A percentile compares a stretch with the other conserved stretches of the same genome.
Evolutionary conservation across 2,888 invertebrate species (phyloP).

Genomic region (Heterodera filipjevi): DNA sequence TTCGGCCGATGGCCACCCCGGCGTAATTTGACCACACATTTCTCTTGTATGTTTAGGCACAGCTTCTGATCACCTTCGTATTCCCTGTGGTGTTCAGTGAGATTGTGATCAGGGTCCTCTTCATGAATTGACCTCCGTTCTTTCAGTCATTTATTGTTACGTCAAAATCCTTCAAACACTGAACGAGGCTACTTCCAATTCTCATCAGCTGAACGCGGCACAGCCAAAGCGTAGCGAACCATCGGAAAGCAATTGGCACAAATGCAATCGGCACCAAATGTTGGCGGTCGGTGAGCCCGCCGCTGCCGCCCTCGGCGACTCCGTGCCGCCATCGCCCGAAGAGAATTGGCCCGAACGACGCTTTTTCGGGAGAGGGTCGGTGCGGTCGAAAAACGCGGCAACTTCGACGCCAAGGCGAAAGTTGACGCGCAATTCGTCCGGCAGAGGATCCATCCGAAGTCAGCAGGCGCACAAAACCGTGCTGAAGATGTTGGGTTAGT

Average conservation of each 20-base stretch:
- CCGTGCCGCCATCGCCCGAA: not conserved
- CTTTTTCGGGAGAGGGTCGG: not conserved
- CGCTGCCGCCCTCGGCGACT: not conserved
- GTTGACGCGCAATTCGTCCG: slow-evolving; percentile 14
- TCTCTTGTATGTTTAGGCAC: slow-evolving; percentile 41
- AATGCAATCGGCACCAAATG: not conserved
- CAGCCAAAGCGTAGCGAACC: not conserved
- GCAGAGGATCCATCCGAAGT: slow-evolving; percentile 17
- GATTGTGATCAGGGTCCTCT: not conserved
- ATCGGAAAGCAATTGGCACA: not conserved
- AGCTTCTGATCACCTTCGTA: slow-evolving; percentile 59
- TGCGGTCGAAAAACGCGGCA: not conserved
- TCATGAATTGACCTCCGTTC: too few species aligned
- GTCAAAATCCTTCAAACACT: slow-evolving; percentile 51
- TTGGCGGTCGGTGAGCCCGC: not conserved
- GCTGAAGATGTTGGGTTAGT: slow-evolving; percentile 60
- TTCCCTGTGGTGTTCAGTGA: slow-evolving; percentile 57
- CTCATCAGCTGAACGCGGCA: slow-evolving; percentile 19
- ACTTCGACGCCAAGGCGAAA: not conserved
- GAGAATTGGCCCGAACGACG: not conserved
- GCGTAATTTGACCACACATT: too few species aligned
- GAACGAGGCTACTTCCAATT: slow-evolving; percentile 36
- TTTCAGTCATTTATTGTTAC: slow-evolving; percentile 55
- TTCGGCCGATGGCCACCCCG: too few species aligned
- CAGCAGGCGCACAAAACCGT: slow-evolving; percentile 64